phyloP scores from a whole-genome alignment of 2,888 invertebrate genomes.

The Colostygia pectinataria region DNA sequence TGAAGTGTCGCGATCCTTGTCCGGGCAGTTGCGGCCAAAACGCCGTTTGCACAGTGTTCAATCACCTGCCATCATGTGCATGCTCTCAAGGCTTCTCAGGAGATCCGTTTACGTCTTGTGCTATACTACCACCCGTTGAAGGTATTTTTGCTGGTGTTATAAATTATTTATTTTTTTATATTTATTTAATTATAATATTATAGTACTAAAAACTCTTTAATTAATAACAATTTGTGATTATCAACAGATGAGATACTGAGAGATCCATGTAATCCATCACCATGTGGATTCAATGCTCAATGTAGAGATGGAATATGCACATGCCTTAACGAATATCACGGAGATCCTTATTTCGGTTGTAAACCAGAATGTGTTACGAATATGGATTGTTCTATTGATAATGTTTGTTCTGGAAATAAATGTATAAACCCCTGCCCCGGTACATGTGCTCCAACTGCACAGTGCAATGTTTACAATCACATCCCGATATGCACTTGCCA shows the following conservation, averaged over 20 bases:
- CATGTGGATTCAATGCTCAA: constrained; percentile 86
- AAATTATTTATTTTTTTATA: too few species aligned
- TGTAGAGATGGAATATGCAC: constrained; percentile 86
- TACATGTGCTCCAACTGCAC: constrained; percentile 85
- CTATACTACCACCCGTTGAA: constrained; percentile 69
- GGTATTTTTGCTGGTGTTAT: constrained; percentile 43
- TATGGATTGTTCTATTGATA: constrained; percentile 86
- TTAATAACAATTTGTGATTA: background rate
- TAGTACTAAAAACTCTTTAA: too few species aligned
- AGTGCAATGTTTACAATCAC: constrained; percentile 85
- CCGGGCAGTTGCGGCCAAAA: constrained; percentile 87
- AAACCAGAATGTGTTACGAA: constrained; percentile 91
- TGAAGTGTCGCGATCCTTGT: constrained; percentile 89
- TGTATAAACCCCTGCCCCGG: constrained; percentile 89
- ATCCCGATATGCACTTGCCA: constrained; percentile 87
- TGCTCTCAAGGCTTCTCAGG: constrained; percentile 88
- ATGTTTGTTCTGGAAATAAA: constrained; percentile 88
- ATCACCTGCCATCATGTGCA: constrained; percentile 87
- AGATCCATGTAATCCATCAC: constrained; percentile 89
- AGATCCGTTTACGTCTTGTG: constrained; percentile 88
- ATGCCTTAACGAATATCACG: constrained; percentile 87
- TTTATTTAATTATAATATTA: too few species aligned
- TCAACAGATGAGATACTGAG: constrained; percentile 64
- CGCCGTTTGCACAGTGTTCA: constrained; percentile 85
- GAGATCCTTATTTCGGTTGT: constrained; percentile 89